Conservation (phyloP, 2,888 invertebrate genomes). For the Blera fallax region DNA sequence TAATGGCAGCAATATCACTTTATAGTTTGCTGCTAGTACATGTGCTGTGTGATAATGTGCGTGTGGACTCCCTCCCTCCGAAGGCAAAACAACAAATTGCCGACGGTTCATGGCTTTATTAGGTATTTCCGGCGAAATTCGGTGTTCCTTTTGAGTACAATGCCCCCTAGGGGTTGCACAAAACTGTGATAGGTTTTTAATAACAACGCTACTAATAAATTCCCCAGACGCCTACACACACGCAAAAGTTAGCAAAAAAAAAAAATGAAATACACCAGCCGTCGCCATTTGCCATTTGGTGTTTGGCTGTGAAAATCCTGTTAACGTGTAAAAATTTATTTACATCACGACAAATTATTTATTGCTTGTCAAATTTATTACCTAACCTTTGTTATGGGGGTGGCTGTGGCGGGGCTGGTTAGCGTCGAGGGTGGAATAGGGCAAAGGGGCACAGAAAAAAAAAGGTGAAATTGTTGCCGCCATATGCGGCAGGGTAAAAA, state of each 20-base stretch:
- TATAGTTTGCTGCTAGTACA: constrained; percentile 44
- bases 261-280: constrained; percentile 52
- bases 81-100: constrained; percentile 47
- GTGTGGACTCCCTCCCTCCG: background rate
- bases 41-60: constrained; percentile 19
- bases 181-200: constrained; percentile 54
- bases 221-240: background rate
- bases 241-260: background rate
- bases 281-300: constrained; percentile 65
- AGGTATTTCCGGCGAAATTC: constrained; percentile 50
- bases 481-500: constrained; percentile 50
- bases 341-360: constrained; percentile 72
- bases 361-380: constrained; percentile 72
- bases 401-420: constrained; percentile 4
- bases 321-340: constrained; percentile 72
- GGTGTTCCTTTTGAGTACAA: constrained; percentile 11
- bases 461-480: constrained; percentile 61
- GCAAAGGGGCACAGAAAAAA: constrained; percentile 24
- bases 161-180: constrained; percentile 6
- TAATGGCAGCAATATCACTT: constrained; percentile 68
- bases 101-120: constrained; percentile 41
- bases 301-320: constrained; percentile 67
- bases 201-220: constrained; percentile 63
- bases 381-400: constrained; percentile 64
- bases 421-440: background rate